Conservation (phyloP, 2,113 vertebrate species). For the Chionomys nivalis region DNA sequence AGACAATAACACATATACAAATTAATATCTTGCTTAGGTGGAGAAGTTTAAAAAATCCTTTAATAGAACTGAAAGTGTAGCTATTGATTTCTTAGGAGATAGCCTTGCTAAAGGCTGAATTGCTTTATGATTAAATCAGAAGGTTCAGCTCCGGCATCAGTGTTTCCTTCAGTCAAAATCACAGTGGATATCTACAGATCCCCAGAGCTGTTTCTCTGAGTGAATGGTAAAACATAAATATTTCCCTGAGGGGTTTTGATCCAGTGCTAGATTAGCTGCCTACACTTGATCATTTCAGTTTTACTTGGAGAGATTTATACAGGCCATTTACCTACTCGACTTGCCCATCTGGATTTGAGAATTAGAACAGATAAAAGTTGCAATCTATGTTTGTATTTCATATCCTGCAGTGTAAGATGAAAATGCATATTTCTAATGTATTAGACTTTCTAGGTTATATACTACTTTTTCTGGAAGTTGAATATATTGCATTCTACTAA, state of each 20-base stretch:
- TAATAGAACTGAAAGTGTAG: slow-evolving; percentile 83
- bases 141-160: slow-evolving; percentile 80
- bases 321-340: slow-evolving; percentile 77
- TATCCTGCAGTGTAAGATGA: not conserved
- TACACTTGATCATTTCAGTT: slow-evolving; percentile 84
- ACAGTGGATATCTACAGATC: slow-evolving; percentile 81
- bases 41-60: slow-evolving; percentile 82
- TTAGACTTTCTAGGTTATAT: slow-evolving; percentile 1
- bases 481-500: slow-evolving; percentile 40
- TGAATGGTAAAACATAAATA: slow-evolving; percentile 86
- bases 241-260: slow-evolving; percentile 83
- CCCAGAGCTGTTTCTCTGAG: slow-evolving; percentile 80
- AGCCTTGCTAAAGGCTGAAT: slow-evolving; percentile 83
- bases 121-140: slow-evolving; percentile 87
- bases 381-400: slow-evolving; percentile 58
- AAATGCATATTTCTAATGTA: slow-evolving; percentile 23
- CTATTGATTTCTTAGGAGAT: slow-evolving; percentile 86
- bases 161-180: slow-evolving; percentile 82
- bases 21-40: slow-evolving; percentile 85
- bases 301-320: slow-evolving; percentile 77
- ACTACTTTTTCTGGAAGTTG: slow-evolving; percentile 15
- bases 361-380: slow-evolving; percentile 76
- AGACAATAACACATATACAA: slow-evolving; percentile 78
- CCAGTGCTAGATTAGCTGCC: slow-evolving; percentile 80
- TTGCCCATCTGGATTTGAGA: slow-evolving; percentile 73